Conservation (phyloP, 2,888 invertebrate genomes). For the Lissonota sp. region DNA sequence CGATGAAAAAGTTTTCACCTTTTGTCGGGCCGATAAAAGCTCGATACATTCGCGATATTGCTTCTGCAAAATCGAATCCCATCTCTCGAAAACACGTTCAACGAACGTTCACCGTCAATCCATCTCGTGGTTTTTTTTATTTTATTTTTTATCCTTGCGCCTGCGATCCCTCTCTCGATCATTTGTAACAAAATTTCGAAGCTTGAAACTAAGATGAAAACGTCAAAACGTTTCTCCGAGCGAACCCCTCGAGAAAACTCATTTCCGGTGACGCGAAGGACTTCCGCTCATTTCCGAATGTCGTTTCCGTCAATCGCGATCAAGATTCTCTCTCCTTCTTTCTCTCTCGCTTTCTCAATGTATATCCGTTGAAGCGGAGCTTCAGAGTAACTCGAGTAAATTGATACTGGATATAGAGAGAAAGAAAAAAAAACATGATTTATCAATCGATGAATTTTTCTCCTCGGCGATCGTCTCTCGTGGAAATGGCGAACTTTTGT, state of each 20-base stretch:
- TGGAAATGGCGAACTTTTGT: neutral
- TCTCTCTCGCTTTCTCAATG: slow-evolving; percentile 5
- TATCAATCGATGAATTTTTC: neutral
- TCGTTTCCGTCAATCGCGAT: slow-evolving; percentile 65
- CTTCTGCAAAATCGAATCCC: neutral
- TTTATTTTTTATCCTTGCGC: neutral
- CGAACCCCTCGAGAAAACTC: slow-evolving; percentile 63
- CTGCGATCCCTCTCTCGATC: slow-evolving; percentile 14
- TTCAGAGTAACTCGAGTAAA: slow-evolving; percentile 15
- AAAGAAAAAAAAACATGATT: slow-evolving; percentile 21
- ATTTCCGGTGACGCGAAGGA: slow-evolving; percentile 71
- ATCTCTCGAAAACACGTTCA: neutral
- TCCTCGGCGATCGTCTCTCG: neutral
- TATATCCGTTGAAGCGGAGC: neutral
- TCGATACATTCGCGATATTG: neutral
- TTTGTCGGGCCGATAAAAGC: neutral
- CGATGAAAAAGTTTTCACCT: neutral
- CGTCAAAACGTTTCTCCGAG: slow-evolving; percentile 35
- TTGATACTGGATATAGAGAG: neutral
- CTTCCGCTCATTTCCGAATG: slow-evolving; percentile 77
- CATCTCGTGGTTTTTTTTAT: neutral
- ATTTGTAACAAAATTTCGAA: slow-evolving; percentile 13
- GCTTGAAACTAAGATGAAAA: slow-evolving; percentile 32
- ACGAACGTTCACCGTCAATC: neutral
- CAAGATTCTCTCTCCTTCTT: slow-evolving; percentile 26